Percentiles rank a stretch among this genome's conserved stretches.
Evolutionary conservation across 2,113 vertebrate genomes (phyloP).

Genomic region (Chauna torquata): DNA sequence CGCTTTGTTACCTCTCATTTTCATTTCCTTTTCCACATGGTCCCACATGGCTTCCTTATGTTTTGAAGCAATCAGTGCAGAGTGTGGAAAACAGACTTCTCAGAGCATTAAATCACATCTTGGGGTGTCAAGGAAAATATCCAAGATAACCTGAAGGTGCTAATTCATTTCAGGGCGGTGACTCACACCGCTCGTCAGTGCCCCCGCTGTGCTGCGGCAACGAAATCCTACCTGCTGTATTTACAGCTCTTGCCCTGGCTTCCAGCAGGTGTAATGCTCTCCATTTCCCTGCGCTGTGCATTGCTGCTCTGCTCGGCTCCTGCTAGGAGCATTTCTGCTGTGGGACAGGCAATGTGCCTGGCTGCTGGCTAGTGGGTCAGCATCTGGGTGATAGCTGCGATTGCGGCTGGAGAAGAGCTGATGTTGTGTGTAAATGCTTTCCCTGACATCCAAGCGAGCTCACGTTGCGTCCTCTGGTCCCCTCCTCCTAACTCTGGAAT

Average conservation of each 20-base stretch:
- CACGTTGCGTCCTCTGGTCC: background rate
- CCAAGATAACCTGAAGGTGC: constrained; percentile 18
- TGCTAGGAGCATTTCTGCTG: background rate
- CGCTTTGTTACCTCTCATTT: constrained; percentile 20
- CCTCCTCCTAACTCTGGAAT: background rate
- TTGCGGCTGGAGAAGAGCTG: background rate
- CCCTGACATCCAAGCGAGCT: background rate
- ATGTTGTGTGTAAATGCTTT: background rate
- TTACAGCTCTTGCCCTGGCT: background rate
- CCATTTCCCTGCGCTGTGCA: background rate
- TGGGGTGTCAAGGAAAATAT: constrained; percentile 1
- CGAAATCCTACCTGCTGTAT: background rate
- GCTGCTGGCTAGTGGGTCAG: fast-evolving
- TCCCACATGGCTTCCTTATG: constrained; percentile 12
- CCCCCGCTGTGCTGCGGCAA: background rate
- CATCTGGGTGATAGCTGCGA: fast-evolving
- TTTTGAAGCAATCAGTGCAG: background rate
- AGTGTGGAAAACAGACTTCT: background rate
- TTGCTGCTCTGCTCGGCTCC: background rate
- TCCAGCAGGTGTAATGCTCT: background rate
- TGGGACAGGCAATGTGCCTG: background rate
- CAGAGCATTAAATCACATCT: background rate
- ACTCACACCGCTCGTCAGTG: background rate
- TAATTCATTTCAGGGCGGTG: background rate
- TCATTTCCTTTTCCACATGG: constrained; percentile 10